These are phyloP conservation scores for Morbakka virulenta DNA, from an alignment of 30 jellyfish, hydroid and myxozoan species.

Conservation along the genomic window DNA sequence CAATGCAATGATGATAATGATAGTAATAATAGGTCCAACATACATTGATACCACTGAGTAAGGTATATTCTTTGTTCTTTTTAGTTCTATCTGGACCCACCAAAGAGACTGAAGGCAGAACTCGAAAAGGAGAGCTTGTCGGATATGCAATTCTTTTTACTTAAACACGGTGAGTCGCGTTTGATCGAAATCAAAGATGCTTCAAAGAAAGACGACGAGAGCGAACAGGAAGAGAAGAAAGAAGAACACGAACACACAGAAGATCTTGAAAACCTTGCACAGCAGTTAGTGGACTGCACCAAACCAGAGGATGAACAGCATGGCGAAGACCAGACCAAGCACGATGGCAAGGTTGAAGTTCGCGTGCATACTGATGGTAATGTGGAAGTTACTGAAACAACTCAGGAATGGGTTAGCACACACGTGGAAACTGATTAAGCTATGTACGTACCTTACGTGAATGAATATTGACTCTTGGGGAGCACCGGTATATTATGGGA, in stretches of 20 bases:
- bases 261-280: background rate
- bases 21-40: too few species aligned
- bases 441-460: too few species aligned
- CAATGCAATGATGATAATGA: too few species aligned
- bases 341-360: too few species aligned
- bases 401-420: too few species aligned
- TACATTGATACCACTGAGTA: too few species aligned
- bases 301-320: background rate
- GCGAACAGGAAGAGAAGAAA: slow-evolving; percentile 18
- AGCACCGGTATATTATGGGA: too few species aligned
- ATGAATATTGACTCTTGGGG: too few species aligned
- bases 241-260: background rate
- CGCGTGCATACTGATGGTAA: too few species aligned
- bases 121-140: slow-evolving; percentile 81
- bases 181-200: slow-evolving; percentile 96
- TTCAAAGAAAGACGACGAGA: slow-evolving; percentile 65
- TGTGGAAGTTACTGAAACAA: too few species aligned
- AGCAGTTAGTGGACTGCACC: background rate
- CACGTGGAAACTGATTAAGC: too few species aligned
- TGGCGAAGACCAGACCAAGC: too few species aligned
- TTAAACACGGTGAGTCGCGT: slow-evolving; percentile 97
- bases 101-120: slow-evolving; percentile 79
- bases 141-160: slow-evolving; percentile 94
- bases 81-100: slow-evolving; percentile 92
- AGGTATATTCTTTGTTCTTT: background rate